A percentile compares a stretch with the other conserved stretches of the same genome.
These are phyloP conservation scores for Piaya cayana DNA, from an alignment of 2,113 vertebrate species.

Conservation along the genomic window DNA sequence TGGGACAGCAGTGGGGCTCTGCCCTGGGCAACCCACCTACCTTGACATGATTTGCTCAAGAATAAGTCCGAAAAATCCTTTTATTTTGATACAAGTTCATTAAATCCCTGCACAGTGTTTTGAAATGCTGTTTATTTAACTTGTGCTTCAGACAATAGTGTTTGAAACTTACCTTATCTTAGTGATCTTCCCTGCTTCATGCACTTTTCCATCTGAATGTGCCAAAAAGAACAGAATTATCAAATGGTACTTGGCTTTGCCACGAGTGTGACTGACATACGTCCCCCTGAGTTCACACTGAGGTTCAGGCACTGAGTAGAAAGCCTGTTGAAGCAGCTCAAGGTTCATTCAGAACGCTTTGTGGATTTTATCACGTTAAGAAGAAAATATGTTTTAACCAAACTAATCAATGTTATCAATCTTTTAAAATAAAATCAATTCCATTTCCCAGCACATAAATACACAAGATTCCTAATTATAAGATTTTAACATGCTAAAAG, in stretches of 20 bases:
- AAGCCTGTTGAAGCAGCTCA: not conserved
- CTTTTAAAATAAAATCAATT: not conserved
- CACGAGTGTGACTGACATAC: not conserved
- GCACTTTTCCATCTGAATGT: not conserved
- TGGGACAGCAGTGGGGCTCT: not conserved
- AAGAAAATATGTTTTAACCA: not conserved
- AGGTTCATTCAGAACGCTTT: not conserved
- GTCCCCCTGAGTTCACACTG: not conserved
- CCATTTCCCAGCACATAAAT: not conserved
- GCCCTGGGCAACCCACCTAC: not conserved
- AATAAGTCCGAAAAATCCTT: not conserved
- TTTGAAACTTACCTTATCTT: not conserved
- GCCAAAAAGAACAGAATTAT: not conserved
- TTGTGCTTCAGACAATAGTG: rapidly evolving
- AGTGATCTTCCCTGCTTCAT: not conserved
- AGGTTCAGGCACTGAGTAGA: not conserved
- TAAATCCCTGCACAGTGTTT: not conserved
- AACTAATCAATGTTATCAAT: rapidly evolving
- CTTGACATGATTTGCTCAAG: not conserved
- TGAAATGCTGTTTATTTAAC: not conserved
- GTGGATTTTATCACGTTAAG: not conserved
- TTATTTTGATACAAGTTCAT: not conserved
- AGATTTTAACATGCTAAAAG: not conserved
- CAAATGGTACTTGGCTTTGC: not conserved
- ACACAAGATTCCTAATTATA: not conserved